Evolutionary conservation across 2,113 vertebrate species (phyloP), one percentile per base, ranked within the genome.

Genomic region (Caretta caretta): DNA sequence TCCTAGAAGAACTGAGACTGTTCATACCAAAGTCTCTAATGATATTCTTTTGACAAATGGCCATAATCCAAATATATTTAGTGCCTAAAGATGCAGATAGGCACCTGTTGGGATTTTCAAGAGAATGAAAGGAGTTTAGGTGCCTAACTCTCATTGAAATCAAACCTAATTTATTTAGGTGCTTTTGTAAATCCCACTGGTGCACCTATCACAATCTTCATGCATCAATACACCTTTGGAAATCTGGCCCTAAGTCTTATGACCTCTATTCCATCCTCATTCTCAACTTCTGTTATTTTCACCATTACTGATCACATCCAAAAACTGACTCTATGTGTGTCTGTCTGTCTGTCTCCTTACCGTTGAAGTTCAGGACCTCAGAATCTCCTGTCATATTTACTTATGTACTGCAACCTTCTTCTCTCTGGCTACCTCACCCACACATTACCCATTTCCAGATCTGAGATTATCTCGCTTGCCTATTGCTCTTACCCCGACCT

Each of bases 151-250:
- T 48, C 20, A 29, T 8, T 81, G 35, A 65, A 78, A 8, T 14
- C 88, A 91, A 80, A 69, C 72, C 65, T 83, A 16, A 42, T 54
- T 7, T 5, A 57, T 5, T 20, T 72, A 38, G 53, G n/a, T 59
- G 92, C 20, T 93, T 81, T 31, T 93, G 79, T 95, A 85, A 85
- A 57, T 86, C 82, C 80, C 25, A 82, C n/a, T 65, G 89, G 88
- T 17, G 80, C 90, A 90, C 4, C 89, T 95, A 46, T 22, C 93
- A 53, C 17, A 38, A 38, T n/a, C 88, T 94, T 83, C 87, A 86
- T n/a, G 69, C 94, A 86, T 53, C 50, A 80, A 94, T 92, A 93
- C 79, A 96, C 83, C 83, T 96, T 89, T 90, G 65, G 75, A 92
- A 96, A 96, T 92, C 94, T 96, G 92, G 80, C 89, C 87, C 54